Conservation (phyloP, 2,113 vertebrate species). For the Tachycineta bicolor region DNA sequence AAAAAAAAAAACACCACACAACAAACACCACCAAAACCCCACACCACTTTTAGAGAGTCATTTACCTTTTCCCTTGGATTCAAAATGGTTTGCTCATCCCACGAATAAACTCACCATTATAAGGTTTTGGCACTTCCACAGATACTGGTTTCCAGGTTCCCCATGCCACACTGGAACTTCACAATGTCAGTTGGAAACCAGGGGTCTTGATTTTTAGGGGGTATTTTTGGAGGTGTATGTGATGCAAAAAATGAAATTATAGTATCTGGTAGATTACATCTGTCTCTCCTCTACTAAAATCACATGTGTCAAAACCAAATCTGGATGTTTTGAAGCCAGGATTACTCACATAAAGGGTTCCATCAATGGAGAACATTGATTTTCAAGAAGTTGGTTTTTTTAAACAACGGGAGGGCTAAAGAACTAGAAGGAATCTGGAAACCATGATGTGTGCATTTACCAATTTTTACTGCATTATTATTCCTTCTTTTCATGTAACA, state of each 20-base stretch:
- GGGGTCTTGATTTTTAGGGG: not conserved
- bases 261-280: not conserved
- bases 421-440: not conserved
- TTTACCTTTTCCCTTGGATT: not conserved
- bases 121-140: not conserved
- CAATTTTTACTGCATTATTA: not conserved
- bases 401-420: not conserved
- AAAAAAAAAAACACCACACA: too few species aligned
- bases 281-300: not conserved
- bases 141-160: not conserved
- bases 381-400: not conserved
- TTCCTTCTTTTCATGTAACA: not conserved
- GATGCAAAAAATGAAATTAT: not conserved
- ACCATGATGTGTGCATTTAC: not conserved
- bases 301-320: not conserved
- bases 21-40: too few species aligned
- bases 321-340: not conserved
- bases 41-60: not conserved
- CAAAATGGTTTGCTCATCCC: not conserved
- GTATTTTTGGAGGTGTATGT: not conserved
- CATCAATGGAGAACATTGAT: not conserved
- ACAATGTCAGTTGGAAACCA: not conserved
- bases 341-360: not conserved
- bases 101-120: not conserved
- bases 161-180: accelerated